phyloP scores from a whole-genome alignment of 2,113 vertebrate species.

The Axis porcinus region DNA sequence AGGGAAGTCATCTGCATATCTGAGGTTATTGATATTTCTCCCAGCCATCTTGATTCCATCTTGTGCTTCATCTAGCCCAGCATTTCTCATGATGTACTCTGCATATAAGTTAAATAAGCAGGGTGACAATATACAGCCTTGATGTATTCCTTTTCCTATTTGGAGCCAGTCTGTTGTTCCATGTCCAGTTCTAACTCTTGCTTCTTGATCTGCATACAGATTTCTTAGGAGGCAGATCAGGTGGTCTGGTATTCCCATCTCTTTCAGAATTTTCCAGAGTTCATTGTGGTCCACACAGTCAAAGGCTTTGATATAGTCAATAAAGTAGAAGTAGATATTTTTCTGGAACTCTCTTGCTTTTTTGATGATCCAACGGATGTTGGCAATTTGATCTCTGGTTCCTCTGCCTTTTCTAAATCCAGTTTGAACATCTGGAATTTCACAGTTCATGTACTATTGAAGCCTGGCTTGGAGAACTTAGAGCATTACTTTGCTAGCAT shows the following conservation, averaged over 20 bases:
- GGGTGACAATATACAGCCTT: background rate
- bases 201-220: background rate
- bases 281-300: background rate
- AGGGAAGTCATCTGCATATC: background rate
- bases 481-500: background rate
- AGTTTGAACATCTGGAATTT: background rate
- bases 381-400: background rate
- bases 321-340: background rate
- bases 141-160: background rate
- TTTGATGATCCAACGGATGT: background rate
- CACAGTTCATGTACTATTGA: background rate
- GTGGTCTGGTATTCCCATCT: background rate
- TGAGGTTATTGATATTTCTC: background rate
- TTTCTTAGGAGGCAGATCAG: background rate
- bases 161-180: background rate
- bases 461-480: background rate
- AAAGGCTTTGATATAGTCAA: background rate
- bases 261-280: background rate
- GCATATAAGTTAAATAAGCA: background rate
- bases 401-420: background rate
- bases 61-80: background rate
- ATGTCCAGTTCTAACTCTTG: background rate
- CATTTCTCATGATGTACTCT: background rate
- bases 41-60: background rate
- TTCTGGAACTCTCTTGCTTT: background rate